Conservation (phyloP, 2,113 vertebrate genomes). For the Corythoichthys intestinalis region DNA sequence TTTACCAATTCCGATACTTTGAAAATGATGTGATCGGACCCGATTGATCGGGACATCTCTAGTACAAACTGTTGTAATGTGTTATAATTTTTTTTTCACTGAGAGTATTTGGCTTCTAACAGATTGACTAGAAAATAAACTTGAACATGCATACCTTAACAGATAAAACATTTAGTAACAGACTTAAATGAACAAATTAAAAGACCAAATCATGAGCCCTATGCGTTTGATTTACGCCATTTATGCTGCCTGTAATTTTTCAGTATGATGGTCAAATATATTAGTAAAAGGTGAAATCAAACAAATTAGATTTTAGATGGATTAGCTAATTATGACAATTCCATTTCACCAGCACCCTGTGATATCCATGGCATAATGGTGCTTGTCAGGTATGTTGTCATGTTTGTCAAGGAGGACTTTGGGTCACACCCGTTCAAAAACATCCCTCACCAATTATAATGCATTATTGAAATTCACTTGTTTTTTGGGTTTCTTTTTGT, state of each 20-base stretch:
- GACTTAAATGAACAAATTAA: not conserved
- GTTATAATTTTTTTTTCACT: not conserved
- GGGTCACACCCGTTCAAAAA: constrained; percentile 67
- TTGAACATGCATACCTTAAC: constrained; percentile 14
- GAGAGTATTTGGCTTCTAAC: not conserved
- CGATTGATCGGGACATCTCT: too few species aligned
- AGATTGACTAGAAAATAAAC: constrained; percentile 5
- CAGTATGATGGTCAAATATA: constrained; percentile 57
- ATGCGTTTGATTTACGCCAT: constrained; percentile 33
- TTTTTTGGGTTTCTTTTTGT: constrained; percentile 30
- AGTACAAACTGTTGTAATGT: not conserved
- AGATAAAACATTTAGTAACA: not conserved
- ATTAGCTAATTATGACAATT: constrained; percentile 76
- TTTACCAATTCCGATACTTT: too few species aligned
- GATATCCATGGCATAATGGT: constrained; percentile 70
- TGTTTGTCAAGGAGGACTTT: constrained; percentile 72
- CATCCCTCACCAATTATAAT: constrained; percentile 70
- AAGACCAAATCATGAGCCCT: constrained; percentile 49
- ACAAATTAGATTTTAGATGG: constrained; percentile 76
- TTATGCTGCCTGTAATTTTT: constrained; percentile 54
- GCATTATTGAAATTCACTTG: constrained; percentile 75
- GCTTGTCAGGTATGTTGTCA: constrained; percentile 70
- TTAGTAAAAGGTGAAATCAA: constrained; percentile 58
- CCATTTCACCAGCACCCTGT: constrained; percentile 67
- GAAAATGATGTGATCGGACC: too few species aligned